Base-by-base conservation (phyloP, 1,140 invertebrate species). In the Araneus ventricosus region DNA sequence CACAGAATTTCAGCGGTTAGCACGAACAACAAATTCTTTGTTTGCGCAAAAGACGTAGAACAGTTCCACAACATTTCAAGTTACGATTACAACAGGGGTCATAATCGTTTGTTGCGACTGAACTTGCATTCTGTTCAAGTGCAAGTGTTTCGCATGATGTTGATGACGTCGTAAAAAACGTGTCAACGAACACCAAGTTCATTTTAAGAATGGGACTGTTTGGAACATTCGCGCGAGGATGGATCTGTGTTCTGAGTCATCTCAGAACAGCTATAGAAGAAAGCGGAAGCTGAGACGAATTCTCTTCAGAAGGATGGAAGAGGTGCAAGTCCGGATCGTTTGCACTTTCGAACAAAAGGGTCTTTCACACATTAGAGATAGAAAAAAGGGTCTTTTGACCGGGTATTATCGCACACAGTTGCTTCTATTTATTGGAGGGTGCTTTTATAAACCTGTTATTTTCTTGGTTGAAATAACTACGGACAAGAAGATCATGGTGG, bases 371-470 rank as follows among this genome's bases (percentile, higher is more conserved):
- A 17, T 67, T 8, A 10, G 34, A 37, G 70, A 34, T 20, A 34
- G 14, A 75, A 75, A 75, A 75, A 75, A 75, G 10, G 37, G 3
- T n/a, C n/a, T n/a, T n/a, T n/a, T n/a, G n/a, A n/a, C n/a, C 20
- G 30, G 14, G 27, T 67, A 67, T n/a, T 67, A 67, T 75, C 24
- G 24, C 22, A n/a, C 24, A 63, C 59, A 63, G 59, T 63, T 75
- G n/a, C n/a, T n/a, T n/a, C n/a, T 75, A 75, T 75, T 75, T 75
- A 75, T 75, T 37, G 70, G 30, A n/a, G n/a, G 70, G 20, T 27
- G 30, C 30, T 75, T 75, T 75, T 75, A 75, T 75, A 75, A 37
- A 75, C 34, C 70, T 75, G 70, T n/a, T 75, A 75, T 75, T 75
- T 75, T 75, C 70, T 34, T 27, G 30, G 67, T 10, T 75, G 70